Base-by-base conservation (phyloP, 2,888 invertebrate species). In the Epistrophe grossulariae region DNA sequence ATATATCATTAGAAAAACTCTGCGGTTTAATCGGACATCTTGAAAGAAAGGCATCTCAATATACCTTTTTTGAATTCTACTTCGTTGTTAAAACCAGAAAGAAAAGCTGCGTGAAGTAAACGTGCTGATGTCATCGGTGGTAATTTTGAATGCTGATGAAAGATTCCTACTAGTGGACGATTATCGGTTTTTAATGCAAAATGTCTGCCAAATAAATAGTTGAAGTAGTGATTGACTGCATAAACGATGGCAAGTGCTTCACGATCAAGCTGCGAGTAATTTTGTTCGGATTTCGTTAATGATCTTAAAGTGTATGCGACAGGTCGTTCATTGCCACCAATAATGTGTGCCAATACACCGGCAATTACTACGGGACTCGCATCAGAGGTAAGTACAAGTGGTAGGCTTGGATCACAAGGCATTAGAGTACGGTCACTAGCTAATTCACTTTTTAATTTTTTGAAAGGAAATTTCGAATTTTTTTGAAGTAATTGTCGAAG, bases 401-500 rank as follows among this genome's bases (percentile, higher is more conserved):
- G 45, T 45, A n/a, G 6, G 7, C 45, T 45, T 45, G 45, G 45
- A 45, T 45, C 45, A 45, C n/a, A 15, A 45, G 45, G 45, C n/a
- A 7, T 45, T n/a, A 45, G 45, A 5, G 45, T 45, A 45, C n/a
- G 45, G 2, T 45, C 45, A 45, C 45, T 45, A n/a, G 45, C 2
- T 45, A 45, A 45, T 45, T 45, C 45, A 6, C 4, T 45, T 45
- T 45, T 45, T 6, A 45, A 45, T 45, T n/a, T 45, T n/a, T n/a
- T 45, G 45, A 45, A 45, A n/a, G 45, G n/a, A 40, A 11, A 55
- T 55, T 55, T 55, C 15, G 55, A 55, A 55, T 31, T 31, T 55
- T 55, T 55, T 28, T 15, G 24, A 55, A 31, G 24, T 28, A 55
- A 6, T 28, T 55, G 55, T 55, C 55, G 28, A 55, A 55, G 55